These are phyloP conservation scores for Acleris cristana DNA, from an alignment of 2,888 invertebrate species.

Conservation along the genomic window DNA sequence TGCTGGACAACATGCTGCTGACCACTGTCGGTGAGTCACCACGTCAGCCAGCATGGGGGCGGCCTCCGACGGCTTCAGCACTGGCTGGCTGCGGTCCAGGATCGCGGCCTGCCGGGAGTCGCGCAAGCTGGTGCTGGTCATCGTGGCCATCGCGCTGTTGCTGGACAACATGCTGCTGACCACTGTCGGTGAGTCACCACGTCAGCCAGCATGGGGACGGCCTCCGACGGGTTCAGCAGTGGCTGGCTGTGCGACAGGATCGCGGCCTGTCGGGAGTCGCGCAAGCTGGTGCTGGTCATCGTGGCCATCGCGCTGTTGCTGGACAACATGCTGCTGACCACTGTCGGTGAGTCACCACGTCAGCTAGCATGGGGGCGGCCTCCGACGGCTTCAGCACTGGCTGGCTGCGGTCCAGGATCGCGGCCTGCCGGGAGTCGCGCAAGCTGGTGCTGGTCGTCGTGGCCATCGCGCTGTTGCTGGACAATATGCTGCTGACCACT, in stretches of 20 bases:
- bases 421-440: too few species aligned
- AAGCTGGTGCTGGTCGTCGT: conserved; percentile 97
- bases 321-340: conserved; percentile 99
- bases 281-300: conserved; percentile 96
- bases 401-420: conserved; percentile 64
- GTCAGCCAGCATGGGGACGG: conserved; percentile 51
- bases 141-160: conserved; percentile 98
- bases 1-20: conserved; percentile 99
- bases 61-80: conserved; percentile 66
- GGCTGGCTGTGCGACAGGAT: conserved; percentile 64
- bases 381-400: conserved; percentile 62
- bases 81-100: conserved; percentile 61
- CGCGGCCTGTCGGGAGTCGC: conserved; percentile 90
- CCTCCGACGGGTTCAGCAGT: conserved; percentile 64
- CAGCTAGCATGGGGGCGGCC: too few species aligned
- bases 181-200: conserved; percentile 94
- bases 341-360: conserved; percentile 92
- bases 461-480: conserved; percentile 97
- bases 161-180: conserved; percentile 99
- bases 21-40: conserved; percentile 97
- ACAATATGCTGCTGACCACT: conserved; percentile 99
- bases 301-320: conserved; percentile 98
- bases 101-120: conserved; percentile 90
- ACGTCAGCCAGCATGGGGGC: conserved; percentile 48
- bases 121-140: conserved; percentile 95